Evolutionary conservation across 2,113 vertebrate genomes (phyloP), one percentile per base, ranked within the genome.

Genomic region (Tenrec ecaudatus): DNA sequence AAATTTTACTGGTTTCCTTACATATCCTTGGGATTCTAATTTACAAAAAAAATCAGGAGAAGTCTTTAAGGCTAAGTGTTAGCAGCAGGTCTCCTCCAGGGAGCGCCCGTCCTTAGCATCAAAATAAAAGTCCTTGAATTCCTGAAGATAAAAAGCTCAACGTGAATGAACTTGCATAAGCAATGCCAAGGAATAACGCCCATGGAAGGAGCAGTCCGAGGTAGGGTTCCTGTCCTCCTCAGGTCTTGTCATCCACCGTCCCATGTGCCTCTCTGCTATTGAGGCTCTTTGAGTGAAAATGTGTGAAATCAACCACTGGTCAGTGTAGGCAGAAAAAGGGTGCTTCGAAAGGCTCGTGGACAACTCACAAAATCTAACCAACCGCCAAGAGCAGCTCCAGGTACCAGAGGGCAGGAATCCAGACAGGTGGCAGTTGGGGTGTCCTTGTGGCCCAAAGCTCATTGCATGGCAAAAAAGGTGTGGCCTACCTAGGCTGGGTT

Each of bases 11-110:
- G 53, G 6, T 95, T 96, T 93, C 40, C 95, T 97, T 95, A 90
- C 94, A 96, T 93, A 96, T 96, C 95, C 95, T 98, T 96, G 93
- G 96, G 95, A 97, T 97, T 96, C 97, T 98, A 97, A 97, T 98
- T 98, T 98, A 98, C 97, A 98, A 98, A 98, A 97, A 98, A 98
- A 98, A 98, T 97, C 97, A 97, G 97, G 91, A 97, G 93, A 97
- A 94, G 95, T 97, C 95, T 97, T 98, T 98, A 98, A 96, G 64
- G 93, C 97, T 96, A 97, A 97, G 90, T 96, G 95, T 96, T 97
- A 98, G 93, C 97, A 98, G 96, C 94, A 64, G 93, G 97, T 94
- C 97, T 96, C 97, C 96, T 97, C 92, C 53, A 96, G 97, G 97
- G 25, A 66, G 95, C 96, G 88, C 90, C 92, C 57, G 81, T 85